Base-by-base conservation (phyloP, 2,113 vertebrate species). In the Labeo rohita region DNA sequence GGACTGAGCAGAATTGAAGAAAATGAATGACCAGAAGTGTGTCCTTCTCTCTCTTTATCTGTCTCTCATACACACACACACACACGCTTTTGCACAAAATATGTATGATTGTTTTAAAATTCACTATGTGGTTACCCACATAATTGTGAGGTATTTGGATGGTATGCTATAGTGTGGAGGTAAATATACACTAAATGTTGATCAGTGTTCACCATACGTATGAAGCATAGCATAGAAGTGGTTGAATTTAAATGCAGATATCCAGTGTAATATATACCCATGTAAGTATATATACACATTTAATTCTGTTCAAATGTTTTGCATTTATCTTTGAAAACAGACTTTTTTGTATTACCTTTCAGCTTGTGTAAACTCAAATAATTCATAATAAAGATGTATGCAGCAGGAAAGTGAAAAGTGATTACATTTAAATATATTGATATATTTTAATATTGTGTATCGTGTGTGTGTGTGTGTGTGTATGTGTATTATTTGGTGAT, bases 11-110 rank as follows among this genome's bases (percentile, higher is more conserved):
- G 81, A 88, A 88, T 87, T 87, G 83, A 87, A 85, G 87, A 83
- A 87, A 90, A 88, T 88, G 66, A 88, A 88, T 88, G 89, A 54
- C 83, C 79, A 70, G 85, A 80, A 70, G 66, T 68, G 54, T 54
- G 74, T 74, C 87, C 59, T 80, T 81, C 86, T 59, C 61, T 61
- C 61, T 80, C 13, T 66, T 8, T 4, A 0, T 28, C 18, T 80
- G 8, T 65, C 8, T 1, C 74, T 15, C 13, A 15, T 0, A 7
- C 23, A 52, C 10, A 54, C 49, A n/a, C 8, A 3, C 34, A 7
- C 10, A 7, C 4, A 11, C 36, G 13, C 1, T 13, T 80, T 59
- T 65, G 18, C 18, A 80, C 16, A 39, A 23, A 65, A 47, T 52
- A 49, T 43, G 45, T 45, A 45, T 74, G 34, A 8, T 6, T 12